Percentiles rank a stretch among this genome's conserved stretches.
These are phyloP conservation scores for Arothron firmamentum DNA, from an alignment of 2,113 vertebrate species.

Conservation along the genomic window DNA sequence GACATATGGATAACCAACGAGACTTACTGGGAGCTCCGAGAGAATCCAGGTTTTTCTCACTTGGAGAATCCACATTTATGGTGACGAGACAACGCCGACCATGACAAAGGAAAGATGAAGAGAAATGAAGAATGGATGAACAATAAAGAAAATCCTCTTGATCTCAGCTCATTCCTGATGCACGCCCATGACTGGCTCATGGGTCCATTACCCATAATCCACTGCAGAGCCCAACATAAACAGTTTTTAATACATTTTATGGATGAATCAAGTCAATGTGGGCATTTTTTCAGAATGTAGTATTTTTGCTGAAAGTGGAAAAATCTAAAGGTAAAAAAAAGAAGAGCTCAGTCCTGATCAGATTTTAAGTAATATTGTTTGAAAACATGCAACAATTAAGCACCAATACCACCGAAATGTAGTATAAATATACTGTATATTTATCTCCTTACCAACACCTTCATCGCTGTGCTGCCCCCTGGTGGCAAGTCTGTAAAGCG, in stretches of 20 bases:
- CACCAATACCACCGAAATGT: too few species aligned
- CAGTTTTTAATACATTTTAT: too few species aligned
- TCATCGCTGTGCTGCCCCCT: too few species aligned
- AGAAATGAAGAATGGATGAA: constrained; percentile 6
- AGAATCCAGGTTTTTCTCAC: constrained; percentile 82
- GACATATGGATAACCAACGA: constrained; percentile 87
- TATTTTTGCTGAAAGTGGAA: too few species aligned
- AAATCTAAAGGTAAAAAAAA: too few species aligned
- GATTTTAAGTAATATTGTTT: background rate
- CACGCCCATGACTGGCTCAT: constrained; percentile 58
- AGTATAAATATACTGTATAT: too few species aligned
- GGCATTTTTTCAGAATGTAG: too few species aligned
- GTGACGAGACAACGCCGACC: constrained; percentile 54
- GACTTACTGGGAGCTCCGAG: constrained; percentile 86
- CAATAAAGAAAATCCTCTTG: constrained; percentile 56
- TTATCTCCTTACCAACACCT: too few species aligned
- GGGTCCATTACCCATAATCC: constrained; percentile 10
- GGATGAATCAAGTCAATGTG: too few species aligned
- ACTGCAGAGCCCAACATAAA: background rate
- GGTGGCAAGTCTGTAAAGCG: background rate
- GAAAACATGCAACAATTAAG: background rate
- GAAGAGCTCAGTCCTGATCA: too few species aligned
- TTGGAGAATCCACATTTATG: constrained; percentile 79
- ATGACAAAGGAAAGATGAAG: background rate
- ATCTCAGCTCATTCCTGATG: background rate